Evolutionary conservation across 2,888 invertebrate genomes (phyloP), one percentile per base, ranked within the genome.

Genomic region (Fissipunctia ypsillon): DNA sequence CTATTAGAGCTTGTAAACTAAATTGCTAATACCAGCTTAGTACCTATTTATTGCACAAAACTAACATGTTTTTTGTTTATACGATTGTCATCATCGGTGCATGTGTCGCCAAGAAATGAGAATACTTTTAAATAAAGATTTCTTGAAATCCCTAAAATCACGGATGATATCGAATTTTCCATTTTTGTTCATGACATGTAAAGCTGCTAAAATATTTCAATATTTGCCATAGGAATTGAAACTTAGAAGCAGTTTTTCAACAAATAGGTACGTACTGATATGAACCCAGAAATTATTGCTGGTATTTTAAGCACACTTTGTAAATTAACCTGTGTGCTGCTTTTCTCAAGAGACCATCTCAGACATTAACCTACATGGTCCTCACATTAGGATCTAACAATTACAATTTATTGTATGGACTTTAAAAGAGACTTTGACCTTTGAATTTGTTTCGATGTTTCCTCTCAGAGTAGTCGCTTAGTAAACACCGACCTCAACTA

Each of bases 1-100:
- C 28, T 28, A 50, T 73, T 65, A 57, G 14, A 69, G 50, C 52
- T 43, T 60, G 41, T 38, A 22, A 38, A 50, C 52, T 57, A 28
- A 78, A 64, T 57, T 57, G 67, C 25, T 12, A 48, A 43, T 69
- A 14, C 6, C 6, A 43, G 31, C 16, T 35, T n/a, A 12, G 28
- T 16, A 54, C 0, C 10, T 45, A 28, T 28, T 71, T 28, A 73
- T 52, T 12, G 48, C 31, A 31, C 4, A 16, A 4, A 41, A 12
- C n/a, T 41, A 59, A 35, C 22, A 48, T 28, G 14, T 28, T 45
- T 28, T 14, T 48, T 45, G 2, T 14, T 4, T 28, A 22, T 22
- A 38, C 9, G 38, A 38, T 1, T 59, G n/a, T n/a, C 1, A 31
- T 31, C 10, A 56, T 10, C n/a, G 14, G 7, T 41, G 41, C 6